Evolutionary conservation across 2,797 vertebrate species (phyloP), one percentile per base, ranked within the genome.

Genomic region (Sebastes hubbsi): DNA sequence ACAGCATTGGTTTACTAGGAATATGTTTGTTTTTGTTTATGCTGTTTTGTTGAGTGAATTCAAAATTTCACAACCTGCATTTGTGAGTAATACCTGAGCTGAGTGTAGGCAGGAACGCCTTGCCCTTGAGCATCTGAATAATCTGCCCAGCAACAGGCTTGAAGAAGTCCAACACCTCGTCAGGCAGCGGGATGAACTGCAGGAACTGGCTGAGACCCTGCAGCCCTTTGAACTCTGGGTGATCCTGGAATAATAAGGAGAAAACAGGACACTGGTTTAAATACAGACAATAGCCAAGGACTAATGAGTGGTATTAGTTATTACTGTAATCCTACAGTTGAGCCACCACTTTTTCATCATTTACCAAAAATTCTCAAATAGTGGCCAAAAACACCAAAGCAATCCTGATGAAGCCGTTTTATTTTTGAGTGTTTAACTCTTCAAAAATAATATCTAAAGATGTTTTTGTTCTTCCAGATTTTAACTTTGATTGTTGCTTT

Each of bases 161-260:
- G 77, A 97, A 96, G 93, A 97, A 97, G 90, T 96, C 96, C 84
- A 96, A 60, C 71, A 96, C 95, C 88, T 97, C 96, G 1, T 96
- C 96, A 58, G 96, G 93, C 30, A 96, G 88, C 4, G 96, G 96
- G 20, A 96, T 87, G 55, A 95, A 97, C 82, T 94, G 94, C 75
- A 97, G 85, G 88, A 96, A 95, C 72, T 93, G 90, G 65, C 94
- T 94, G 11, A 97, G 93, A 24, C 96, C 96, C 27, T 82, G 89
- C 69, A 96, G 88, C 1, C 94, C 94, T 4, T 24, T 91, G 90
- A 96, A 96, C 70, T 95, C 92, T 54, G 95, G 95, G 86, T 96
- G 95, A 54, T 83, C 82, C 96, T 97, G 88, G 61, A 83, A 82
- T 8, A 67, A 25, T 42, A 42, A 42, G 42, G 7, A 83, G 2